A percentile compares a stretch with the other conserved stretches of the same genome.
These are phyloP conservation scores for Catocala fraxini DNA, from an alignment of 2,888 invertebrate species.

Conservation along the genomic window DNA sequence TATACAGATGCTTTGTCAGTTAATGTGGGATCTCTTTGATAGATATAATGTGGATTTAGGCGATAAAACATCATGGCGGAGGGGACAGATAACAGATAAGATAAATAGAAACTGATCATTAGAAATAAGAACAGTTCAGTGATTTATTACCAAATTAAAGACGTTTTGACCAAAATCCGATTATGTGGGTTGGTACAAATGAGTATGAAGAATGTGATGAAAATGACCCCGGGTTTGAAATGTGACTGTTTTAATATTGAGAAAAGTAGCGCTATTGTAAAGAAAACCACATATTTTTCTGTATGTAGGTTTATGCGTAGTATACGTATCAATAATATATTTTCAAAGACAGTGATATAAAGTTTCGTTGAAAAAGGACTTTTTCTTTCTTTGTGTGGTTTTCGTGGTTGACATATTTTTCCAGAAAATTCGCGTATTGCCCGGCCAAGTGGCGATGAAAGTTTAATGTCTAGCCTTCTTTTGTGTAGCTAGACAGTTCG, in stretches of 20 bases:
- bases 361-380: slow-evolving; percentile 18
- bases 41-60: too few species aligned
- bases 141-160: too few species aligned
- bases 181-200: too few species aligned
- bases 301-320: neutral
- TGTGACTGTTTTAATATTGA: neutral
- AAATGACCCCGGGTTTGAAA: neutral
- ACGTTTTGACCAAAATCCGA: too few species aligned
- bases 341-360: slow-evolving; percentile 14
- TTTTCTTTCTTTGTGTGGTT: slow-evolving; percentile 29
- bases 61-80: too few species aligned
- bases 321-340: neutral
- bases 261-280: neutral
- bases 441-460: slow-evolving; percentile 37
- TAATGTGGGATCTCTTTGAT: too few species aligned
- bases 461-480: slow-evolving; percentile 30
- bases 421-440: slow-evolving; percentile 24
- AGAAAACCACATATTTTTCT: neutral
- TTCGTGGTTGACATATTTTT: slow-evolving; percentile 37
- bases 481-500: slow-evolving; percentile 26
- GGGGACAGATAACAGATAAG: too few species aligned
- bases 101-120: too few species aligned
- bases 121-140: too few species aligned
- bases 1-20: too few species aligned
- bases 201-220: too few species aligned